Base-by-base conservation (phyloP, 1,140 invertebrate genomes). In the Adoxophyes honmai region DNA sequence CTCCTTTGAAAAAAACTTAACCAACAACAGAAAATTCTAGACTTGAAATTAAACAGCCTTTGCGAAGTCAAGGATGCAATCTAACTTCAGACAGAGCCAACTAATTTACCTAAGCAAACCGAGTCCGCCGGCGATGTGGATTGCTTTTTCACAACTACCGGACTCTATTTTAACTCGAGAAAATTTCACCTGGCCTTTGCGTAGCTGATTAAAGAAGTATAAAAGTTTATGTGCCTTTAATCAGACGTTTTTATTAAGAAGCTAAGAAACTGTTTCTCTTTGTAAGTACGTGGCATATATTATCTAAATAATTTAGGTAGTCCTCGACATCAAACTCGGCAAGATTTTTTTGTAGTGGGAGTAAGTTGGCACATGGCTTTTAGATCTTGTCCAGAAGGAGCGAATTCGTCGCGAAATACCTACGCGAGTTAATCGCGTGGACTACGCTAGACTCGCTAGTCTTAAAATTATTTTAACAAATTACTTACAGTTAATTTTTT, bases 81-180 rank as follows among this genome's bases (percentile, higher is more conserved):
- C 56, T 58, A 58, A 58, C 44, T 58, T 58, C 56, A 52, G 55
- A 38, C 8, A 52, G 48, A 52, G 21, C 56, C 15, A 58, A 57
- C 55, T 57, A 44, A 57, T 57, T 58, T 58, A 58, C 56, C 44
- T 58, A 58, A 34, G 56, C 56, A 58, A 58, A 58, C 48, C 11
- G 21, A 28, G 21, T 28, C 39, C 39, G 14, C 0, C 15, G 15
- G 39, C 39, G 10, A 34, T 34, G 48, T 14, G 48, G 48, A 52
- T 52, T 52, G 48, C 48, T 52, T 52, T 52, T 52, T 52, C 48
- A 28, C 15, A 15, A 15, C 13, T 28, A 18, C 33, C 15, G 21
- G 33, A 34, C 33, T 34, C 33, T 10, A 34, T 52, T 52, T 52
- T 34, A 52, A 52, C 48, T 52, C 34, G 48, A 52, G 21, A 51